Percentiles rank a stretch among this genome's conserved stretches.
Conservation (phyloP, 2,797 vertebrate genomes). For the Sphenopsis melanotis region DNA sequence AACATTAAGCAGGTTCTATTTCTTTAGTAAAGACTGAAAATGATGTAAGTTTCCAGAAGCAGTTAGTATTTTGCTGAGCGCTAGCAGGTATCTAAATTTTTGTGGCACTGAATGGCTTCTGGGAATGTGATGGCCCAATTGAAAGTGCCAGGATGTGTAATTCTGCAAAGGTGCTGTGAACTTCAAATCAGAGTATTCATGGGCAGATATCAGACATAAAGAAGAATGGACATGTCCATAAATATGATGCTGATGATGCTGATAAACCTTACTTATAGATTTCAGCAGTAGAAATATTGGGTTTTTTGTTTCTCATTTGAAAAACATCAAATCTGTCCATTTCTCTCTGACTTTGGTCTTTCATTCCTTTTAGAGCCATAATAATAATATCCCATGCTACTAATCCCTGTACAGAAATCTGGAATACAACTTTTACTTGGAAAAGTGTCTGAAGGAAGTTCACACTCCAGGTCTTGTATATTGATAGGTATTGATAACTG, state of each 20-base stretch:
- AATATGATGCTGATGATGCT: no score
- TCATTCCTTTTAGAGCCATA: neutral
- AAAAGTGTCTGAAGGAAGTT: neutral
- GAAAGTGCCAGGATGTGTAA: neutral
- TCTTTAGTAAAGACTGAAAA: neutral
- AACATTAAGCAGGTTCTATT: neutral
- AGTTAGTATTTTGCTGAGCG: neutral
- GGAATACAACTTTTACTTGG: neutral
- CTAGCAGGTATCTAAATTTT: neutral
- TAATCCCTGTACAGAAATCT: neutral
- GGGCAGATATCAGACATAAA: neutral
- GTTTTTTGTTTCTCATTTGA: neutral
- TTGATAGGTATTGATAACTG: neutral
- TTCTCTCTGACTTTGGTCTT: neutral
- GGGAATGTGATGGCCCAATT: fast-evolving
- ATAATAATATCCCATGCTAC: neutral
- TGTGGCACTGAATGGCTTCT: neutral
- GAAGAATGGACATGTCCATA: neutral
- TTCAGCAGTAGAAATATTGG: neutral
- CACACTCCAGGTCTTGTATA: neutral
- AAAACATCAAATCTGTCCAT: neutral
- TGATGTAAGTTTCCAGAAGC: neutral
- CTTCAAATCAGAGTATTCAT: neutral
- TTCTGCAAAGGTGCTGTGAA: neutral
- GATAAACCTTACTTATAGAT: neutral